Evolutionary conservation across 2,797 vertebrate genomes (phyloP), one percentile per base, ranked within the genome.

Genomic region (Sebastes taczanowskii): DNA sequence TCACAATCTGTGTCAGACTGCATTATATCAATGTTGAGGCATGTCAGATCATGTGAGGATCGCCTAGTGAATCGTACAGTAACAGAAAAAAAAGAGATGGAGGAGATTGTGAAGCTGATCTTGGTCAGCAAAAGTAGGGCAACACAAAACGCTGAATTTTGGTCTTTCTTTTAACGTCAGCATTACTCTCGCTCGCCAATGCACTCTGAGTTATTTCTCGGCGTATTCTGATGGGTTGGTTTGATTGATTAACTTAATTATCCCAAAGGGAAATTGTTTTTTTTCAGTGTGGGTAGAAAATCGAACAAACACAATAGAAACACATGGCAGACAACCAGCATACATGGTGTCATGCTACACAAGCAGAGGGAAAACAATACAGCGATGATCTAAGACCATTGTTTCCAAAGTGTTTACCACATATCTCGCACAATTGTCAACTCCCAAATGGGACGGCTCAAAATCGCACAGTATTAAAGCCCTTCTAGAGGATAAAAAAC

Each of bases 191-290:
- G 1, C 30, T 30, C 0, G 5, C 10, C 5, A 23, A 7, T 7
- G 7, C 3, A 42, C 13, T 42, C 6, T 8, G 35, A 1, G 1
- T 34, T 59, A 38, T 67, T 67, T 38, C 53, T 22, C 49, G 6
- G 22, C 14, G 1, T 30, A 38, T 30, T 53, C 22, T 22, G 23
- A 55, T 52, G 32, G 25, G 64, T 32, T 11, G 25, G 10, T 71
- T 65, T 78, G 68, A 72, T 62, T 68, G 23, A 74, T 74, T 56
- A 56, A n/a, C 22, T 59, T 49, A 65, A 66, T 73, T 38, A 35
- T 70, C 2, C 35, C 4, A 18, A 18, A 8, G 22, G n/a, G 64
- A 34, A 70, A 27, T 58, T 63, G 34, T 13, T 70, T 81, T 61
- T 59, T 18, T 49, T 49, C 18, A 58, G 7, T n/a, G 55, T 22